Base-by-base conservation (phyloP, 2,797 vertebrate genomes). In the Threskiornis aethiopicus region DNA sequence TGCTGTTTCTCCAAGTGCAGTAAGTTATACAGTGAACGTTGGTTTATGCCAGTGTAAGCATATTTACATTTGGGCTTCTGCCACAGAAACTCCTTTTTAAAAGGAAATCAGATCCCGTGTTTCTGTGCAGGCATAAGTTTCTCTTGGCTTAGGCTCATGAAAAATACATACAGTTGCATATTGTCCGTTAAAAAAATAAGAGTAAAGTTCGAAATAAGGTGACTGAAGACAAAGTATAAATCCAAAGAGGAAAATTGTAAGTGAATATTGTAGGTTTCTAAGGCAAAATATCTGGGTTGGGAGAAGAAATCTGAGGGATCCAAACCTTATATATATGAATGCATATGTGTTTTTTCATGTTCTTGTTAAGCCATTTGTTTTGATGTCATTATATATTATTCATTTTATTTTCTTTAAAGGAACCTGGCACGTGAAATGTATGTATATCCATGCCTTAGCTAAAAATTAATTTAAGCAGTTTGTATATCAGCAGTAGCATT, bases 61-160 rank as follows among this genome's bases (percentile, higher is more conserved):
- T 79, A 87, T 92, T 83, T 94, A 78, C 29, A 9, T 71, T 90
- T 91, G 86, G 81, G 81, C 52, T 90, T 90, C 64, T 90, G 86
- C 81, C 89, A 85, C 69, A 5, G 11, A 87, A 93, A 78, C 82
- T 89, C 35, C 37, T 90, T 94, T 73, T 89, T 39, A 31, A 69
- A 93, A 92, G 78, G 93, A 96, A 95, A 92, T 84, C 61, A 49
- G 57, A 78, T 77, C 67, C 87, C 0, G 0, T 84, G 44, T 93
- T 96, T 75, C 88, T 89, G 33, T 15, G 5, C 61, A 58, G 33
- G 13, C 71, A 1, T 52, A 77, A 75, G 52, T 93, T 95, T 96
- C 47, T 91, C 52, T 94, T 96, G 93, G 90, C 78, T 47, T 75
- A 78, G 77, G 26, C 9, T 80, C 66, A 54, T 89, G 77, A 94